Evolutionary conservation across 2,113 vertebrate species (phyloP).

Genomic region (Pao palembangensis): DNA sequence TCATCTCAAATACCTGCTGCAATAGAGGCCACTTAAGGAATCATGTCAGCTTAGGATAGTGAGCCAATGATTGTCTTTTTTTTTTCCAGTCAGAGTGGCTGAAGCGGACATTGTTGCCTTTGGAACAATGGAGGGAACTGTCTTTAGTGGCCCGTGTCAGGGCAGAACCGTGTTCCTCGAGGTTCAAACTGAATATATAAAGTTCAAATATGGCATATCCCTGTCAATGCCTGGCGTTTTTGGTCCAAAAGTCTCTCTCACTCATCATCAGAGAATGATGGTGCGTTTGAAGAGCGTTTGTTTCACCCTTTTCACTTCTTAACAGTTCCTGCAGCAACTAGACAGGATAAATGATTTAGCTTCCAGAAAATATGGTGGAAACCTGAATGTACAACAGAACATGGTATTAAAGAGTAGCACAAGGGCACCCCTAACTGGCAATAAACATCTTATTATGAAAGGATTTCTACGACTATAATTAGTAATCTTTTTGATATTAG

Average conservation of each 20-base stretch:
- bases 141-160: conserved; percentile 31
- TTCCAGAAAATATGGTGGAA: conserved; percentile 24
- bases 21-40: conserved; percentile 16
- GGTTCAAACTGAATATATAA: background rate
- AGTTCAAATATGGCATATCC: background rate
- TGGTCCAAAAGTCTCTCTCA: too few species aligned
- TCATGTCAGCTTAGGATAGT: conserved; percentile 27
- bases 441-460: background rate
- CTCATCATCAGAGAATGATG: too few species aligned
- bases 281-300: background rate
- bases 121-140: conserved; percentile 64
- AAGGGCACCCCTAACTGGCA: background rate
- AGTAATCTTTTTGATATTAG: too few species aligned
- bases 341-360: conserved; percentile 43
- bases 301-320: background rate
- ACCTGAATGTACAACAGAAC: conserved; percentile 14
- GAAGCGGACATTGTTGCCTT: conserved; percentile 69
- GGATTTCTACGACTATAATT: background rate
- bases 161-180: conserved; percentile 25
- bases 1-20: conserved; percentile 19
- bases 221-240: too few species aligned
- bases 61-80: conserved; percentile 32
- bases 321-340: conserved; percentile 24
- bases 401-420: background rate
- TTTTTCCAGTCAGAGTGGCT: conserved; percentile 31